phyloP scores from a whole-genome alignment of 2,888 invertebrate species.

The Cistogaster globosa region DNA sequence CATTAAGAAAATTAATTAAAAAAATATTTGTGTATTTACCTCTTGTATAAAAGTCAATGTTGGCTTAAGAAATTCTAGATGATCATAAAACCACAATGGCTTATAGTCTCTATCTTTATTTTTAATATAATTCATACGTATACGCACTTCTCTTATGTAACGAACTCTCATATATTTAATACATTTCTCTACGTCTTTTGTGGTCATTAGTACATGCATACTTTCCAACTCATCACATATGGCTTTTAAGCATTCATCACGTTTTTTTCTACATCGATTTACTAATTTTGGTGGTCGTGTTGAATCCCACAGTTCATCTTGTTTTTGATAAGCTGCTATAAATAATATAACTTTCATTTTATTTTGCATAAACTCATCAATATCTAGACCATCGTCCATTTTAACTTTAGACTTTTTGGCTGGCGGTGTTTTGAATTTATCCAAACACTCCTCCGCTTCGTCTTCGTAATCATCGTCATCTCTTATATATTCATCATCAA shows the following conservation, averaged over 20 bases:
- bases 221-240: slow-evolving; percentile 62
- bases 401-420: slow-evolving; percentile 67
- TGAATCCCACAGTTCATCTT: slow-evolving; percentile 66
- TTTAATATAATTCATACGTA: slow-evolving; percentile 66
- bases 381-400: slow-evolving; percentile 64
- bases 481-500: slow-evolving; percentile 50
- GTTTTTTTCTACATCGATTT: slow-evolving; percentile 69
- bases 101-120: slow-evolving; percentile 69
- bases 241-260: slow-evolving; percentile 61
- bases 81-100: slow-evolving; percentile 67
- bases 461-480: slow-evolving; percentile 40
- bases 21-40: slow-evolving; percentile 19
- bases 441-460: slow-evolving; percentile 40
- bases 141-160: slow-evolving; percentile 66
- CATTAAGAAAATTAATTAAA: neutral
- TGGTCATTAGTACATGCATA: slow-evolving; percentile 55
- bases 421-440: slow-evolving; percentile 55
- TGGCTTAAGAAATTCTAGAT: slow-evolving; percentile 64
- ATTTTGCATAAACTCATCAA: slow-evolving; percentile 67
- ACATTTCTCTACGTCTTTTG: slow-evolving; percentile 66
- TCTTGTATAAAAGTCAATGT: slow-evolving; percentile 68
- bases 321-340: slow-evolving; percentile 64
- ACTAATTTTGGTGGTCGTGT: slow-evolving; percentile 65
- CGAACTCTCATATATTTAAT: slow-evolving; percentile 69
- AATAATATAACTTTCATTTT: slow-evolving; percentile 61